phyloP scores from a whole-genome alignment of 2,113 vertebrate species.

The Hypomesus transpacificus region DNA sequence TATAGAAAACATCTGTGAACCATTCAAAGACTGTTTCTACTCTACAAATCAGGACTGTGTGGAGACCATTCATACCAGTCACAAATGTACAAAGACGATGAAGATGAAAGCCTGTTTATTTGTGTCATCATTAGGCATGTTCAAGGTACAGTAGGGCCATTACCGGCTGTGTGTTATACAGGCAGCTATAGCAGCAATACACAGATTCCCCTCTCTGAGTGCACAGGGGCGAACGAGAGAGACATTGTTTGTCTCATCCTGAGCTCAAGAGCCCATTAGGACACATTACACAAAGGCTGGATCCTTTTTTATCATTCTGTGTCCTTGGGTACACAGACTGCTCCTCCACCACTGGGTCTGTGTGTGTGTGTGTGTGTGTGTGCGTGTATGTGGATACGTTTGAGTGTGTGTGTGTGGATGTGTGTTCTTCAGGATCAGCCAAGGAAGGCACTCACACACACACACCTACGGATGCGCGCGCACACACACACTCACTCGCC shows the following conservation, averaged over 20 bases:
- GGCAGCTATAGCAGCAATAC: not conserved
- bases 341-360: conserved; percentile 24
- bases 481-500: conserved; percentile 1
- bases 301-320: conserved; percentile 50
- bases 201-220: not conserved
- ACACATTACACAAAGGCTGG: conserved; percentile 51
- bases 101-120: not conserved
- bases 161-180: not conserved
- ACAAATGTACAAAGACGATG: not conserved
- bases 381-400: conserved; percentile 9
- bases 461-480: not conserved
- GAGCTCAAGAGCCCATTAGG: conserved; percentile 60
- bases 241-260: conserved; percentile 46
- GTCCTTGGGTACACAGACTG: conserved; percentile 46
- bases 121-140: not conserved
- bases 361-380: conserved; percentile 23
- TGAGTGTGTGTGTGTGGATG: not conserved
- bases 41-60: too few species aligned
- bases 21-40: too few species aligned
- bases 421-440: conserved; percentile 1
- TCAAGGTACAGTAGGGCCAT: not conserved
- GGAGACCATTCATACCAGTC: not conserved
- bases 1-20: too few species aligned
- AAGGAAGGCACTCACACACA: conserved; percentile 10
- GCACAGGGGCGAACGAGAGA: not conserved